Evolutionary conservation across 2,113 vertebrate genomes (phyloP), one percentile per base, ranked within the genome.

Genomic region (Aphyosemion australe): DNA sequence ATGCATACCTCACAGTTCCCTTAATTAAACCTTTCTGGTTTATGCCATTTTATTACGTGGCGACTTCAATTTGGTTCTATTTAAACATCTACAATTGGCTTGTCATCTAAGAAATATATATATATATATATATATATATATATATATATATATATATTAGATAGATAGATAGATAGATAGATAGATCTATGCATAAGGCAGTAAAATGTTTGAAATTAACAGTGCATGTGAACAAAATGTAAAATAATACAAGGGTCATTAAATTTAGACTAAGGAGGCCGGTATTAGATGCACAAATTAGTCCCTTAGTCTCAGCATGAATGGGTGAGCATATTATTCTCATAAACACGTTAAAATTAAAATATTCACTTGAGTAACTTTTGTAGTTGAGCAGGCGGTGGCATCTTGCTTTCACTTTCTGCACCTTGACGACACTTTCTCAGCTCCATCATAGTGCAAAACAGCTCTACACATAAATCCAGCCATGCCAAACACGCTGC

Each of bases 341-440:
- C 72, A 68, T 75, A 80, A 87, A 80, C 79, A 83, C 57, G 63
- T 52, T 21, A 42, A 83, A 85, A 83, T 78, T 72, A 67, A 82
- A 80, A 79, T 54, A 59, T 83, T 49, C 66, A 82, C 81, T 80
- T 60, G 21, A 85, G 41, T 54, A 72, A 66, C 7, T 78, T 84
- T 66, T 64, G 69, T 70, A 55, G 51, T 50, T 65, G 12, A 26
- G 48, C 57, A 41, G 54, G 63, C 53, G 39, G 11, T 26, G 5
- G 20, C 54, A 48, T 58, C 74, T 74, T 67, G 75, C 73, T 74
- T 75, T 71, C 60, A 65, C 43, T 54, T 72, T 41, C 51, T 65
- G 61, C 48, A 62, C 45, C 54, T 21, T 52, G 61, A 72, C 61
- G 76, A 84, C 48, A 41, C 16, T 60, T 53, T 48, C n/a, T n/a